These are phyloP conservation scores for Acrocephalus arundinaceus DNA, from an alignment of 2,113 vertebrate species.

Conservation along the genomic window DNA sequence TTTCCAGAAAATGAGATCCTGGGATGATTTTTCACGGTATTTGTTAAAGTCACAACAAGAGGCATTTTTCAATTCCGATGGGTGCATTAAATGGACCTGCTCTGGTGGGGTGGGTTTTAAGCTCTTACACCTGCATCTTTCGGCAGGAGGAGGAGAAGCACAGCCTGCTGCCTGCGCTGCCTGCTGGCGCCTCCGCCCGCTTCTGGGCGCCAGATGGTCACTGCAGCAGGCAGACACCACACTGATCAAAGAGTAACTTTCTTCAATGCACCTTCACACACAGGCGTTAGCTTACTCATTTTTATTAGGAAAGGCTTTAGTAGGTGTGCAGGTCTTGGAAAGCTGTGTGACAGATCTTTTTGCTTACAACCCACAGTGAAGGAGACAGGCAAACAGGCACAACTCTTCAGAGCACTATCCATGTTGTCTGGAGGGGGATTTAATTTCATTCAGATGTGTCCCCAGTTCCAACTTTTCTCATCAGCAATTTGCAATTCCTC, in stretches of 20 bases:
- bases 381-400: not conserved
- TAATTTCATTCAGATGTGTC: not conserved
- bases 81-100: not conserved
- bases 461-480: not conserved
- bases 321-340: not conserved
- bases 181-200: accelerated
- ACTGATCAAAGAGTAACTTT: not conserved
- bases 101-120: not conserved
- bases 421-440: not conserved
- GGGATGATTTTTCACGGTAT: not conserved
- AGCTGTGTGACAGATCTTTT: not conserved
- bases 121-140: not conserved
- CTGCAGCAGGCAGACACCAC: not conserved
- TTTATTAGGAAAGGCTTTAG: not conserved
- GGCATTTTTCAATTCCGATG: not conserved
- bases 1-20: not conserved
- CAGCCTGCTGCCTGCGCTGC: accelerated
- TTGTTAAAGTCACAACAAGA: not conserved
- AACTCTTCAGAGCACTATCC: not conserved
- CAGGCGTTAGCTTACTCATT: not conserved
- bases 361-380: not conserved
- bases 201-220: not conserved
- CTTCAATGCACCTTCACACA: not conserved
- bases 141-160: not conserved
- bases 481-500: not conserved